Base-by-base conservation (phyloP, 2,888 invertebrate species). In the Lepidochitona cinerea region DNA sequence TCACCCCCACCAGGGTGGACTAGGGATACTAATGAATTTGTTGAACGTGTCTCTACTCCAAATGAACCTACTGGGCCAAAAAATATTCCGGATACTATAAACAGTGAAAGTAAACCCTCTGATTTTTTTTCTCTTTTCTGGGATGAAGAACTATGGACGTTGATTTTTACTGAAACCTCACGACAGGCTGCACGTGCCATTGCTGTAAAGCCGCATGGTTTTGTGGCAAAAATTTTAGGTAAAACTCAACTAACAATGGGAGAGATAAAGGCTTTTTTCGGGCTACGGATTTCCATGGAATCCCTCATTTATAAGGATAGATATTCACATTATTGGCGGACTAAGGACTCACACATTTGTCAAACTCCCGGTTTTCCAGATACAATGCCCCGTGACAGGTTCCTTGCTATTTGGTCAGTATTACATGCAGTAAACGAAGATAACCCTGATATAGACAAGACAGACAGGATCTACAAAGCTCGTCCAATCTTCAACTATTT, bases 201-300 rank as follows among this genome's bases (percentile, higher is more conserved):
- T 9, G 26, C 41, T 54, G 66, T 23, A 26, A 71, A 49, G 6
- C 74, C 71, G 14, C 26, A 71, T 54, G 35, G 29, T 9, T 74
- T 68, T 37, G 67, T 71, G 37, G 71, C 54, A 36, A 74, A 74
- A 36, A 35, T 37, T 14, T 36, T 74, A 49, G n/a, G n/a, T 23
- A 66, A 70, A 65, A 6, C 64, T 36, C 29, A 37, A 14, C 23
- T 41, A 29, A 35, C 52, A n/a, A n/a, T n/a, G 18, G 68, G 53
- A 53, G 77, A 77, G 33, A 65, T 77, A 53, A 77, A 77, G 70
- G 72, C 73, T 18, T 76, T 77, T 59, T 23, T 77, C 59, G 72
- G 66, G 36, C 52, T 72, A 32, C 54, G 77, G 23, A 36, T 76
- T 32, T 59, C 64, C 23, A 77, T 70, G 75, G 77, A 77, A 52